Conservation (phyloP, 2,888 invertebrate species). For the Mythimna lalbum region DNA sequence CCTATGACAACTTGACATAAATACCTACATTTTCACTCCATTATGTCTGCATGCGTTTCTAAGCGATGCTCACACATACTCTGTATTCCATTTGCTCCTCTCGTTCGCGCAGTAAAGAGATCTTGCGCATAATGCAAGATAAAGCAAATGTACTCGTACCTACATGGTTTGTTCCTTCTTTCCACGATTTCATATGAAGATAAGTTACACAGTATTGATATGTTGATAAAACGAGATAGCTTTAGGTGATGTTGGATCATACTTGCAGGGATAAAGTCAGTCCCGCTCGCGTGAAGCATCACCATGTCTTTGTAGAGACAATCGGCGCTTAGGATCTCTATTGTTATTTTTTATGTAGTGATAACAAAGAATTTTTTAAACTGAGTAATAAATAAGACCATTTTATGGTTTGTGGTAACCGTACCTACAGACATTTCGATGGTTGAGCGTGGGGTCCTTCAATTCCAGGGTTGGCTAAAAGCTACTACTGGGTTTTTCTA, state of each 20-base stretch:
- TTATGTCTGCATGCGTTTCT: conserved; percentile 21
- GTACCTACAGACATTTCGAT: no score
- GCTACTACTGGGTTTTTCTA: no score
- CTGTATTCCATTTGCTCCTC: conserved; percentile 42
- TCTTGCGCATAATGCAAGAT: conserved; percentile 37
- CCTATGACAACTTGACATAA: neutral
- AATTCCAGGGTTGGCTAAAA: no score
- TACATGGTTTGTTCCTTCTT: conserved; percentile 8
- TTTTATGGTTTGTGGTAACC: no score
- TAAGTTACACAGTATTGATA: neutral
- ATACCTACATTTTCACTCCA: neutral
- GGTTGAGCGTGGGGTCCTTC: no score
- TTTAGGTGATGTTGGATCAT: neutral
- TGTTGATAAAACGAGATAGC: neutral
- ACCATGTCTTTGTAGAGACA: no score
- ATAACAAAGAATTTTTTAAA: no score
- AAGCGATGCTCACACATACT: conserved; percentile 16
- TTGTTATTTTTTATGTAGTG: no score
- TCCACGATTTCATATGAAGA: conserved; percentile 6
- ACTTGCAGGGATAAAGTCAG: neutral
- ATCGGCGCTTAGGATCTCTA: no score
- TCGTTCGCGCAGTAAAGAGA: conserved; percentile 19
- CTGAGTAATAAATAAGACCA: no score
- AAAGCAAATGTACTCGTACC: conserved; percentile 21
- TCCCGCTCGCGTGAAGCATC: no score